Percentiles rank a stretch among this genome's conserved stretches.
Conservation (phyloP, 2,888 invertebrate species). For the Lasioglossum figueresi region DNA sequence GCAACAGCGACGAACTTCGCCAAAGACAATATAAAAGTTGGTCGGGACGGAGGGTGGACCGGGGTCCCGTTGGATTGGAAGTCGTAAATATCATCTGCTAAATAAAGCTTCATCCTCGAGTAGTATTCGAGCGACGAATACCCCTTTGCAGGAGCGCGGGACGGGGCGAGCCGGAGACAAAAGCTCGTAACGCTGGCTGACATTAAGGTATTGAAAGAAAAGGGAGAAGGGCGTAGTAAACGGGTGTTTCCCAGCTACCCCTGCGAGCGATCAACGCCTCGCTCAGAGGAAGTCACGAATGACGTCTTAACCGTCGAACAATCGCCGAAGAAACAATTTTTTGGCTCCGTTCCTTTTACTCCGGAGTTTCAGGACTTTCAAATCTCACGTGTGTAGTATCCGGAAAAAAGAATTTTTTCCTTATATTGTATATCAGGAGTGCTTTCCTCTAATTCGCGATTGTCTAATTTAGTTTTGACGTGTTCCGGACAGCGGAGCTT, state of each 20-base stretch:
- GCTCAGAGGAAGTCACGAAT: neutral
- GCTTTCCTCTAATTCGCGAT: no score
- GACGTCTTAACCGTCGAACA: constrained; percentile 39
- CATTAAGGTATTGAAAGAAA: constrained; percentile 77
- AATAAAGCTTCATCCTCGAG: constrained; percentile 82
- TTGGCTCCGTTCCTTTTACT: neutral
- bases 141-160: constrained; percentile 73
- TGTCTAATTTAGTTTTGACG: no score
- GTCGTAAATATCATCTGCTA: constrained; percentile 84
- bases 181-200: constrained; percentile 76
- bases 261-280: constrained; percentile 43
- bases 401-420: no score
- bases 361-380: neutral
- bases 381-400: no score
- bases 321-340: neutral
- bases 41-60: constrained; percentile 17
- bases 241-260: constrained; percentile 42
- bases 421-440: no score
- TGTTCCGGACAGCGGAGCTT: no score
- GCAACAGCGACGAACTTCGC: constrained; percentile 70
- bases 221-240: constrained; percentile 51
- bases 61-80: constrained; percentile 78
- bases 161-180: constrained; percentile 75
- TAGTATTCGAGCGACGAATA: constrained; percentile 73
- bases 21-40: constrained; percentile 81